Evolutionary conservation across 2,797 vertebrate species (phyloP).

Genomic region (Phataginus tetradactyla): DNA sequence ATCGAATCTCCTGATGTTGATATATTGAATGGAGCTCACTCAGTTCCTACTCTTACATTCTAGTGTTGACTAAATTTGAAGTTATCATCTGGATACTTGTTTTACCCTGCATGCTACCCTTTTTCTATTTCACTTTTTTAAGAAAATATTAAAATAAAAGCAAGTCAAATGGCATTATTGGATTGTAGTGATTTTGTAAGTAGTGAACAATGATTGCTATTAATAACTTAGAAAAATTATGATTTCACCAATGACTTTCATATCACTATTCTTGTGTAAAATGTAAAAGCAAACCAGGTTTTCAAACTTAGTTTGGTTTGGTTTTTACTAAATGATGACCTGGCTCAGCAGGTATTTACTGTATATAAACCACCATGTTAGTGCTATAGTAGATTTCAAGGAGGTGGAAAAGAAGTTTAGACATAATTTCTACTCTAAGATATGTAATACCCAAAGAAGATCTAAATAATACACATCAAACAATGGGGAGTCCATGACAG

Average conservation of each 20-base stretch:
- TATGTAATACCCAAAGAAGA: background rate
- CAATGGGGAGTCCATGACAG: background rate
- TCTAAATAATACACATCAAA: background rate
- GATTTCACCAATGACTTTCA: background rate
- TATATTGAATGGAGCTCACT: background rate
- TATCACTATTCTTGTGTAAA: background rate
- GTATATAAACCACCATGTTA: background rate
- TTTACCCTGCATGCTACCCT: background rate
- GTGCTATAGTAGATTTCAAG: background rate
- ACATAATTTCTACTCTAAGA: background rate
- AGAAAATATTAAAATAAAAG: background rate
- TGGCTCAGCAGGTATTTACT: background rate
- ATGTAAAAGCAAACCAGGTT: background rate
- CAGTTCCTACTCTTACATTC: background rate
- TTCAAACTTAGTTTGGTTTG: background rate
- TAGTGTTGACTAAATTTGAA: background rate
- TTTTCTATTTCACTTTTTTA: background rate
- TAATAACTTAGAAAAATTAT: background rate
- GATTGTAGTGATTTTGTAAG: background rate
- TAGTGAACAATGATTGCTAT: background rate
- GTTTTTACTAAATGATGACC: background rate
- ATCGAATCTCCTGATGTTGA: background rate
- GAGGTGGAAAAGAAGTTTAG: background rate
- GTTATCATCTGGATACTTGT: background rate
- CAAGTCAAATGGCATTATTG: background rate